phyloP scores from a whole-genome alignment of 2,888 invertebrate genomes.

The Limnephilus rhombicus region DNA sequence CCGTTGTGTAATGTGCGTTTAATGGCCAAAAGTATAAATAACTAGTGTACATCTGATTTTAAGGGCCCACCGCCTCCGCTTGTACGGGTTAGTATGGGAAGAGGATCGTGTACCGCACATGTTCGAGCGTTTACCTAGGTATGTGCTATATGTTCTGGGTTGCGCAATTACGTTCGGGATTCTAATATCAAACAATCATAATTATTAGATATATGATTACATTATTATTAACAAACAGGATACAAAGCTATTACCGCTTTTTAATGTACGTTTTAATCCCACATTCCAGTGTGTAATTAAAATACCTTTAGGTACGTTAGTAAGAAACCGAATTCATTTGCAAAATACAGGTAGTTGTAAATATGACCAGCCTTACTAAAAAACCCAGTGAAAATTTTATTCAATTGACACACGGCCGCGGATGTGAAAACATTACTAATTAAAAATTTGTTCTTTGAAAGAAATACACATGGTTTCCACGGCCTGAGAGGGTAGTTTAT shows the following conservation, averaged over 20 bases:
- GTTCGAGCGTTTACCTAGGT: neutral
- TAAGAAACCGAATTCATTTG: neutral
- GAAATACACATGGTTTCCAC: too few relatives aligned
- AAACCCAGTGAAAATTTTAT: too few relatives aligned
- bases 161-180: constrained; percentile 42
- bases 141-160: neutral
- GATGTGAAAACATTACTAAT: too few relatives aligned
- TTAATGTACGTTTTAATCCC: neutral
- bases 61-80: constrained; percentile 23
- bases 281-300: neutral
- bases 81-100: constrained; percentile 1
- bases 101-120: neutral
- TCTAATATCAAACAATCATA: neutral
- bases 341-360: neutral
- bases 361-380: too few relatives aligned
- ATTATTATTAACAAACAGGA: neutral
- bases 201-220: neutral
- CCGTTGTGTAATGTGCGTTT: constrained; percentile 52
- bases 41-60: constrained; percentile 54
- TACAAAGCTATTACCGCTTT: neutral
- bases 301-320: neutral
- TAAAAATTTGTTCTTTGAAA: too few relatives aligned
- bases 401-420: too few relatives aligned
- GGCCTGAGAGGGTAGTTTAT: too few relatives aligned
- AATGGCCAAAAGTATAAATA: constrained; percentile 61